phyloP scores from a whole-genome alignment of 2,888 invertebrate species.

The Calliphora vomitoria region DNA sequence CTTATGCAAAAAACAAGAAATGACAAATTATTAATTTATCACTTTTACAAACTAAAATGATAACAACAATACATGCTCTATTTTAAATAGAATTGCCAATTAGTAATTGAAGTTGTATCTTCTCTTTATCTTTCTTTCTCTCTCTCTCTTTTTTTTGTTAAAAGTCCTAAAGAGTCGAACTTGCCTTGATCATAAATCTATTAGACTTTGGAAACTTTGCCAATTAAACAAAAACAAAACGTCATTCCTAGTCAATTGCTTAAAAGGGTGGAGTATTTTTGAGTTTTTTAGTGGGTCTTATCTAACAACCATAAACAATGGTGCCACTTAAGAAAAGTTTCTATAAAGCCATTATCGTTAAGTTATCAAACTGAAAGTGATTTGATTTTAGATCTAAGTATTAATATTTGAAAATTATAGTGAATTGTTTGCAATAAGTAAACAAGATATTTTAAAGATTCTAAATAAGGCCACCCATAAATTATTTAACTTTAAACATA shows the following conservation, averaged over 20 bases:
- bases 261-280: neutral
- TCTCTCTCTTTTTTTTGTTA: neutral
- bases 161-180: neutral
- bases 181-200: neutral
- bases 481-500: neutral
- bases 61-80: neutral
- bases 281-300: too few species aligned
- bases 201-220: neutral
- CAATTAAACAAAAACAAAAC: neutral
- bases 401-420: neutral
- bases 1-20: neutral
- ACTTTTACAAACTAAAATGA: neutral
- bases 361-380: neutral
- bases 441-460: neutral
- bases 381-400: neutral
- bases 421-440: neutral
- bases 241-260: neutral
- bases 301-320: neutral
- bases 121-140: neutral
- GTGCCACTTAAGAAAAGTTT: neutral
- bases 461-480: neutral
- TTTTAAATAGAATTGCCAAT: neutral
- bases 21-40: slow-evolving; percentile 5
- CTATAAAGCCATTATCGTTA: neutral
- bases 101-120: neutral